Base-by-base conservation (phyloP, 2,888 invertebrate genomes). In the Kryphioiulus occultus region DNA sequence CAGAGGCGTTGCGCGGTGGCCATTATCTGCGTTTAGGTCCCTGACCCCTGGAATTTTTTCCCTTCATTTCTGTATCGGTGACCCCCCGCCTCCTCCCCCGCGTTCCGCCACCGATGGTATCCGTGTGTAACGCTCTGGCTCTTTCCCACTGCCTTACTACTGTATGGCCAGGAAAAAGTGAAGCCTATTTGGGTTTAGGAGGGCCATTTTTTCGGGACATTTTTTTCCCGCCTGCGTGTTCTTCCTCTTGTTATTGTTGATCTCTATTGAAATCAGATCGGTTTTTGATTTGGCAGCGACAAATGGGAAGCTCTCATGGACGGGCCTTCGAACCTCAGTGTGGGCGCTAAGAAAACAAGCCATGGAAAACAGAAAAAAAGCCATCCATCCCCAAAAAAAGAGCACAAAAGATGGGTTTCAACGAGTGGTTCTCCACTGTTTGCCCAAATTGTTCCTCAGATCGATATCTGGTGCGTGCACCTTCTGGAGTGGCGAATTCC, bases 161-260 rank as follows among this genome's bases (percentile, higher is more conserved):
- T n/a, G n/a, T 68, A 68, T 68, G 68, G 68, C 10, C 7, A 26
- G 26, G 68, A 26, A 26, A 68, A 68, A 68, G 9, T 68, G 68
- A 26, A 59, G 59, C n/a, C n/a, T 59, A 59, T 59, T 59, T 59
- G 59, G 59, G 19, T 59, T 59, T 59, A n/a, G 59, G 59, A 19
- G n/a, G 59, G n/a, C 22, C 19, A 9, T 68, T 68, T 68, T 68
- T 68, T 68, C n/a, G 17, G 53, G 53, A 53, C 53, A 53, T 68
- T 68, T 22, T 59, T 68, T n/a, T n/a, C n/a, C 22, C 22, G 26
- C 22, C 22, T 68, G 68, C 9, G 22, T 26, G 68, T 68, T 68
- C 68, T 68, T 68, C 68, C 68, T 68, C 68, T 68, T 68, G 68
- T 68, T 68, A 68, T 26, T 68, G 68, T 68, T 68, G 68, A 68